Base-by-base conservation (phyloP, 1,140 invertebrate species). In the Ephestia elutella region DNA sequence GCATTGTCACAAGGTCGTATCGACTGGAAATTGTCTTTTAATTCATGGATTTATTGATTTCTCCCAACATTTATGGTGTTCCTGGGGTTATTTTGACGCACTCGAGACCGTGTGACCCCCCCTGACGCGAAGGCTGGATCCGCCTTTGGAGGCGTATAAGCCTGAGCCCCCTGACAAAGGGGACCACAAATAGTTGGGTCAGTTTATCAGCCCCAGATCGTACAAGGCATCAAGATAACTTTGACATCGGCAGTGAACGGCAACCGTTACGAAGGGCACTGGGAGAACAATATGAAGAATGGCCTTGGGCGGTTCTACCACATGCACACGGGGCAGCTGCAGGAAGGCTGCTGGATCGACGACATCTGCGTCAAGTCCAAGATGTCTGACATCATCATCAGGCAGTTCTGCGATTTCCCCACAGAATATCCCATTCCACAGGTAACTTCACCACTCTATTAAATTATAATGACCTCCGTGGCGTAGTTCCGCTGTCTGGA, bases 231-330 rank as follows among this genome's bases (percentile, higher is more conserved):
- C 10, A 44, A 44, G 2, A 44, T 15, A 44, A 15, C 5, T 44
- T 20, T 20, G 9, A 17, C 7, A 11, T 49, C 9, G 10, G 13
- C 51, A 91, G 90, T 67, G 35, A 91, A 92, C 71, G 90, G 90
- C 2, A 92, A 92, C 70, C 82, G 90, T 21, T 93, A 92, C 66
- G 92, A 93, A 78, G 92, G 92, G 0, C 66, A 89, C 38, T 93
- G 91, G 89, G 59, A 78, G 13, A 68, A 82, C 10, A 90, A 91
- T 60, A 60, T 83, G 32, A 93, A 92, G 70, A 78, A 90, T 66
- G 92, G 92, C 1, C 66, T 80, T 13, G 92, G 92, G 5, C 79
- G 82, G 18, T 93, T 89, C 77, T 92, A 91, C 72, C 91, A 93
- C 71, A 76, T 92, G 58, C 68, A 84, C 53, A 92, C 80, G 0